phyloP scores from a whole-genome alignment of 2,113 vertebrate genomes.

The Pollachius pollachius region DNA sequence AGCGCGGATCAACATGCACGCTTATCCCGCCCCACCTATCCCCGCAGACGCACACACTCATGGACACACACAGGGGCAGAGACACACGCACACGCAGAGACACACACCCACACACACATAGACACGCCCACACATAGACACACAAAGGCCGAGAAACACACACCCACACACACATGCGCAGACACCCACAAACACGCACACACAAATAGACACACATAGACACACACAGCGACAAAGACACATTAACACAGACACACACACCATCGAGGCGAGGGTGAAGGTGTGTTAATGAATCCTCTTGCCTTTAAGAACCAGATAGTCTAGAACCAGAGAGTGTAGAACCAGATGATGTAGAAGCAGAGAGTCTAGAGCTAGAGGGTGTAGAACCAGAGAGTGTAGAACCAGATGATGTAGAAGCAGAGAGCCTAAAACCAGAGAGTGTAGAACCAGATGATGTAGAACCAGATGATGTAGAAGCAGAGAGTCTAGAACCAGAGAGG shows the following conservation, averaged over 20 bases:
- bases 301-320: constrained; percentile 4
- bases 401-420: too few relatives aligned
- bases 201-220: neutral
- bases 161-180: too few relatives aligned
- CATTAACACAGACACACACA: neutral
- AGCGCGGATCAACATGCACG: too few relatives aligned
- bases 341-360: too few relatives aligned
- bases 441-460: constrained; percentile 2
- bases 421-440: constrained; percentile 10
- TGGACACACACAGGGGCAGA: neutral
- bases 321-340: constrained; percentile 16
- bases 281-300: constrained; percentile 21
- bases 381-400: neutral
- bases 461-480: too few relatives aligned
- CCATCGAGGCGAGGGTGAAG: neutral
- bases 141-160: too few relatives aligned
- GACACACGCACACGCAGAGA: too few relatives aligned
- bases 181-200: too few relatives aligned
- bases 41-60: neutral
- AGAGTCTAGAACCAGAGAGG: too few relatives aligned
- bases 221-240: neutral
- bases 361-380: constrained; percentile 25
- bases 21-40: too few relatives aligned
- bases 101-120: too few relatives aligned
- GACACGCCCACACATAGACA: too few relatives aligned